phyloP scores from a whole-genome alignment of 2,113 vertebrate genomes.

The Tachycineta bicolor region DNA sequence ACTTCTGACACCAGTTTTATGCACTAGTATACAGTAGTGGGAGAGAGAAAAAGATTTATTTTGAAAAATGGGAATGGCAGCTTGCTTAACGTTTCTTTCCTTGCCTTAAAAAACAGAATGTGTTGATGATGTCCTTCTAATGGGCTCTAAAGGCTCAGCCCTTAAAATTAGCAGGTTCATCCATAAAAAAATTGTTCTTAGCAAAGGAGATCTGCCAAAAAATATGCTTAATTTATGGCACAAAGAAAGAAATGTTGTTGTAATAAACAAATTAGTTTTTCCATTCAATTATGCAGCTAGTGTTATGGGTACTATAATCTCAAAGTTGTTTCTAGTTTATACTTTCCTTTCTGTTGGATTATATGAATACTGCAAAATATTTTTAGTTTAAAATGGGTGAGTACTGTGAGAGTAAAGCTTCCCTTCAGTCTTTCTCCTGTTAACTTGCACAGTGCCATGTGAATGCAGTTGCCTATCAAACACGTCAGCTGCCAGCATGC shows the following conservation, averaged over 20 bases:
- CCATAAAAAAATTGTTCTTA: constrained; percentile 27
- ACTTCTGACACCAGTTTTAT: constrained; percentile 24
- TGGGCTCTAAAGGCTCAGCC: constrained; percentile 6
- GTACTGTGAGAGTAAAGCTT: background rate
- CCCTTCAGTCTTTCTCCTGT: background rate
- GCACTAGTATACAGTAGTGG: background rate
- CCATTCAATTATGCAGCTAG: background rate
- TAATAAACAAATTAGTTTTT: constrained; percentile 8
- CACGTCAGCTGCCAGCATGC: accelerated
- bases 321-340: constrained; percentile 9
- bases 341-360: background rate
- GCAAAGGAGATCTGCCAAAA: constrained; percentile 25
- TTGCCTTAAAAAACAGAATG: background rate
- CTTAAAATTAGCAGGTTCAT: constrained; percentile 20
- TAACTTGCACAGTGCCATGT: background rate
- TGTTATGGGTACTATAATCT: background rate
- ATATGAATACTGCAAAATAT: background rate
- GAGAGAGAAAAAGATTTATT: background rate
- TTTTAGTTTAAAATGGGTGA: background rate
- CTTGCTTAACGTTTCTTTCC: background rate
- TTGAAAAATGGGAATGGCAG: background rate
- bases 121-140: constrained; percentile 32
- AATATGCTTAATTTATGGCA: constrained; percentile 23
- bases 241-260: constrained; percentile 35
- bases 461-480: background rate